Evolutionary conservation across 2,797 vertebrate genomes (phyloP).

Genomic region (Ctenopoma kingsleyae): DNA sequence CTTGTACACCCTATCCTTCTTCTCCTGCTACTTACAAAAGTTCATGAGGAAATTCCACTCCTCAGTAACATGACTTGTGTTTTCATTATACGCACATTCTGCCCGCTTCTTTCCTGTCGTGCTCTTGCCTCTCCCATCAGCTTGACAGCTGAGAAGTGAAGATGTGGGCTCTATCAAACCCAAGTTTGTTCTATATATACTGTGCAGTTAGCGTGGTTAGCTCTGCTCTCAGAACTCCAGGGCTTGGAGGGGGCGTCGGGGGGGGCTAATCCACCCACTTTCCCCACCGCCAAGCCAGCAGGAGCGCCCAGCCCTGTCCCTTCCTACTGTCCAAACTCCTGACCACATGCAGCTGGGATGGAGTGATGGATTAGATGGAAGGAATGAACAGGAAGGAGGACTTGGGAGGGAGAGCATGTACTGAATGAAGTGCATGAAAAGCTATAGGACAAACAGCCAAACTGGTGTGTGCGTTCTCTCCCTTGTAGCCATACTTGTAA

Average conservation of each 20-base stretch:
- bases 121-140: constrained; percentile 37
- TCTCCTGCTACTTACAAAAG: constrained; percentile 13
- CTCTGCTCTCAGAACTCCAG: constrained; percentile 53
- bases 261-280: constrained; percentile 58
- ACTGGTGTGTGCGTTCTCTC: background rate
- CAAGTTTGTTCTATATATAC: constrained; percentile 76
- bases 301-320: constrained; percentile 46
- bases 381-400: constrained; percentile 32
- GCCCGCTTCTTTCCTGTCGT: background rate
- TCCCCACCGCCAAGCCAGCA: constrained; percentile 28
- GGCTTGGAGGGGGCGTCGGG: constrained; percentile 39
- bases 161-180: constrained; percentile 68
- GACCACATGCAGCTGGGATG: constrained; percentile 64
- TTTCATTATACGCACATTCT: constrained; percentile 29
- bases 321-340: constrained; percentile 50
- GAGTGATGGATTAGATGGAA: constrained; percentile 52
- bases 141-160: constrained; percentile 47
- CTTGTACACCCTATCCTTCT: constrained; percentile 24
- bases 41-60: constrained; percentile 45
- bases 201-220: constrained; percentile 64
- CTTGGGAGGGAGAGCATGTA: constrained; percentile 2
- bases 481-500: constrained; percentile 2
- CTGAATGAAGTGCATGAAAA: constrained; percentile 18
- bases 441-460: constrained; percentile 12
- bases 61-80: constrained; percentile 32